Base-by-base conservation (phyloP, 1,140 invertebrate genomes). In the Drosophila truncata region DNA sequence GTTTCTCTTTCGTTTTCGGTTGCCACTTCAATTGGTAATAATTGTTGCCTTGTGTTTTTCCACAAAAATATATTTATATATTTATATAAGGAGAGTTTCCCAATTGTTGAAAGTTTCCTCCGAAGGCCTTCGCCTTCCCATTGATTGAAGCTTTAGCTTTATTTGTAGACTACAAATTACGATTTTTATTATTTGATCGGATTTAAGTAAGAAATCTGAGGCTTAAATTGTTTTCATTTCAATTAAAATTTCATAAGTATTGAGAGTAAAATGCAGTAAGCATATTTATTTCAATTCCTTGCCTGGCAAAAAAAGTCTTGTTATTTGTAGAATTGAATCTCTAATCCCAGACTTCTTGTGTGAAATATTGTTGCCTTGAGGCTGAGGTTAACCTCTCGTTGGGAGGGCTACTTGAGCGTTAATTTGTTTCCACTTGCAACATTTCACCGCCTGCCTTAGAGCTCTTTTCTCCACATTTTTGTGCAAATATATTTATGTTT, bases 401-500 rank as follows among this genome's bases (percentile, higher is more conserved):
- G n/a, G n/a, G 20, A 11, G 61, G 46, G 61, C 33, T 42, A 67
- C 16, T 66, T 71, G 27, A 31, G 27, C 50, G 50, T 70, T 71
- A 71, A 71, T 71, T 70, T 71, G 31, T 58, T 39, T 55, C 13
- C 50, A 33, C 39, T 71, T 16, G 39, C 25, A 46, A 70, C 60
- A 65, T 69, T 39, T 47, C 37, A 23, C 13, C 47, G 49, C 23
- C 23, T 31, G 37, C 6, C 14, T 31, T 18, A 7, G 10, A 37
- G 27, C 47, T 35, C 14, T 11, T 54, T 52, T 29, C 52, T 7
- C 4, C 18, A 46, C 37, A 37, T 46, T 71, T 61, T 46, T 62
- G 57, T 42, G 39, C 29, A 57, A 49, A 75, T 44, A 50, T 64
- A 76, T 65, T 76, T 59, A 77, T 60, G 52, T 59, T 66, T 50